Base-by-base conservation (phyloP, 2,797 vertebrate species). In the Micrastur ruficollis region DNA sequence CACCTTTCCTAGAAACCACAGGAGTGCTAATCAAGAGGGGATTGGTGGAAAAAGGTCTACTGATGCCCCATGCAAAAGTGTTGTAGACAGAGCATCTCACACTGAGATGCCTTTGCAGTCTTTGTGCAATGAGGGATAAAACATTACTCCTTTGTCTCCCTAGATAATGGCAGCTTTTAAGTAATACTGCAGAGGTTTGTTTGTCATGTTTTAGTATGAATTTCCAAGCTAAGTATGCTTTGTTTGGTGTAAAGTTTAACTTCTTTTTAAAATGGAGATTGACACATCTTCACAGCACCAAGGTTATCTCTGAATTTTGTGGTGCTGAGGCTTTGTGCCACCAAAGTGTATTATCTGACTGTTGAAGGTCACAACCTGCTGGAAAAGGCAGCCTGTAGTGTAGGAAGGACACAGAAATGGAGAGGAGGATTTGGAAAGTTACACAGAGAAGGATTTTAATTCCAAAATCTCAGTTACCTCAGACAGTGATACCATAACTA, bases 401-500 rank as follows among this genome's bases (percentile, higher is more conserved):
- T 32, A 73, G 81, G 65, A 82, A 89, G 44, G 52, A 36, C 71
- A 90, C 27, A 32, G 42, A 88, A 79, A 79, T 6, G 6, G 70
- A 88, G 34, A 79, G 31, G n/a, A 88, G 23, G 44, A 25, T 70
- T 91, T 86, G 44, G 17, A 55, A 90, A 86, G 7, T 26, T 75
- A 52, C 21, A 44, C 5, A 34, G 19, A 1, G 2, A 80, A 83
- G 26, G 26, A 58, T 22, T 68, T 86, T 23, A 32, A 66, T 81
- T 94, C 11, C 31, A 72, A 73, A 86, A 79, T 81, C 62, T 86
- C 14, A 5, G 14, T 40, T 68, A 32, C 13, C 36, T 81, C 73
- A 59, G 8, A 46, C 46, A 67, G 6, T 0, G 2, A 70, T 53
- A 74, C 16, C 25, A 68, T 55, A 90, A 90, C 5, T 0, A 0